Evolutionary conservation across 2,888 invertebrate species (phyloP).

Genomic region (Eucera pruinosa): DNA sequence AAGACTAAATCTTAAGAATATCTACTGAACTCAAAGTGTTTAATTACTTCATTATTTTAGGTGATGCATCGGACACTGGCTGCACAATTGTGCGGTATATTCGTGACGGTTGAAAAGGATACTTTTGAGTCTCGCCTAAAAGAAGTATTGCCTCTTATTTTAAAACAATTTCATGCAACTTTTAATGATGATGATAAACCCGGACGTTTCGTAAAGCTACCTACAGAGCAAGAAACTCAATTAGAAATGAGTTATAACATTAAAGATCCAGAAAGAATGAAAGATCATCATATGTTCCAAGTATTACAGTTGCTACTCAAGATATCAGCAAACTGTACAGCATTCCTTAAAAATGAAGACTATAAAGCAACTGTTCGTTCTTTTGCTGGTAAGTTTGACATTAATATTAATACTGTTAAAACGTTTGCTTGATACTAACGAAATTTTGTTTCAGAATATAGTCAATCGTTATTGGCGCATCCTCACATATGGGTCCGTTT

Average conservation of each 20-base stretch:
- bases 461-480: conserved; percentile 90
- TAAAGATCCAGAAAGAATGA: conserved; percentile 87
- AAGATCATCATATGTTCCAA: conserved; percentile 91
- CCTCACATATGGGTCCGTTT: conserved; percentile 95
- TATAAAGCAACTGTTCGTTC: conserved; percentile 85
- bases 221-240: conserved; percentile 27
- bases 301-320: conserved; percentile 89
- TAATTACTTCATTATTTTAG: conserved; percentile 79
- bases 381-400: conserved; percentile 74
- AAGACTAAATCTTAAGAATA: not conserved
- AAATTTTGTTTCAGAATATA: conserved; percentile 86
- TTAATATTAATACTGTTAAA: not conserved
- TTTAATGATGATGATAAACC: conserved; percentile 73
- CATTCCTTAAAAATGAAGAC: conserved; percentile 86
- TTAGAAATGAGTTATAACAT: conserved; percentile 72
- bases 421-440: not conserved
- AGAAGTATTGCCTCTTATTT: conserved; percentile 87
- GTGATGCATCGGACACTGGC: conserved; percentile 90
- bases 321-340: conserved; percentile 88
- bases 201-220: conserved; percentile 78
- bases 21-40: not conserved
- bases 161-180: conserved; percentile 81
- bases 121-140: conserved; percentile 89
- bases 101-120: conserved; percentile 90
- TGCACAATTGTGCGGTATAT: conserved; percentile 91